A percentile compares a stretch with the other conserved stretches of the same genome.
phyloP scores from a whole-genome alignment of 2,113 vertebrate genomes.

The Lipotes vexillifer region DNA sequence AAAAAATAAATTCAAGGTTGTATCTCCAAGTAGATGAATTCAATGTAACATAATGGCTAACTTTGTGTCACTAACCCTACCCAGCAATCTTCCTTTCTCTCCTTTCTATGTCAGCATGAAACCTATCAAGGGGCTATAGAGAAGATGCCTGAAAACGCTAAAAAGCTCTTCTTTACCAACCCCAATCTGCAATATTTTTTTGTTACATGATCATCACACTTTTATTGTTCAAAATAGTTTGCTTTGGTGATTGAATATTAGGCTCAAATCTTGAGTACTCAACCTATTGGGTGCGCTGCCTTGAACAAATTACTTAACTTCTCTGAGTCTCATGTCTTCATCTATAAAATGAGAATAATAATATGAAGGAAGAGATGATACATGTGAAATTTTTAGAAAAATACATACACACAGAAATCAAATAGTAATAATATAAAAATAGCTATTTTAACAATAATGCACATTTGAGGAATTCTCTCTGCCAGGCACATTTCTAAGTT shows the following conservation, averaged over 20 bases:
- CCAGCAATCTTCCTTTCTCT: background rate
- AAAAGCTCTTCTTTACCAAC: background rate
- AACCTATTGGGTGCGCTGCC: background rate
- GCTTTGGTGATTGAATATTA: background rate
- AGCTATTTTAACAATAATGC: background rate
- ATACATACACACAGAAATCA: background rate
- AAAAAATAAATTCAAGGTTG: background rate
- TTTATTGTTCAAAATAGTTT: background rate
- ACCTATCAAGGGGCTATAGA: rapidly evolving
- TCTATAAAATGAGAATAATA: background rate
- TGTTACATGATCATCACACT: background rate
- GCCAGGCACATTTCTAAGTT: background rate
- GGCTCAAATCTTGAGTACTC: background rate
- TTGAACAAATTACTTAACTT: background rate
- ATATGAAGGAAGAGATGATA: background rate
- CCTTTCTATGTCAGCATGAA: background rate
- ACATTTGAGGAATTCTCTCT: background rate
- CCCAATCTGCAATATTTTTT: background rate
- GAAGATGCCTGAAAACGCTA: background rate
- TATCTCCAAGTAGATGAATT: background rate
- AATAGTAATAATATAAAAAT: background rate
- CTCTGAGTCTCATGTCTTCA: background rate
- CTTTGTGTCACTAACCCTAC: background rate
- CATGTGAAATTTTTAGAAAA: background rate
- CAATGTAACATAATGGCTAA: background rate